Evolutionary conservation across 2,113 vertebrate species (phyloP).

Genomic region (Sigmodon hispidus): DNA sequence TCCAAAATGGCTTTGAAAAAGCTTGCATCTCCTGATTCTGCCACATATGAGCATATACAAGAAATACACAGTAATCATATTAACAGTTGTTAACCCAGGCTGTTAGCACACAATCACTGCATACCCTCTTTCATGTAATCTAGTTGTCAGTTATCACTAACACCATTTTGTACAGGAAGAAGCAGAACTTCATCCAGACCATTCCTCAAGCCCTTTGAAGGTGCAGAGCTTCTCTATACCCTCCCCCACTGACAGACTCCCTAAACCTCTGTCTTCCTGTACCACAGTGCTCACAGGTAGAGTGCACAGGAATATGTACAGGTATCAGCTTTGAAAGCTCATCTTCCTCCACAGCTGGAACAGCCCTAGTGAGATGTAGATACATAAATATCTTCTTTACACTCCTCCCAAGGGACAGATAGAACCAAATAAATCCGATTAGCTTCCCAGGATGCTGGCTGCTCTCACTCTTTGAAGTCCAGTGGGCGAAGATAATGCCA

Average conservation of each 20-base stretch:
- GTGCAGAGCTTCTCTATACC: rapidly evolving
- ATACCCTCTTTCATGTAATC: background rate
- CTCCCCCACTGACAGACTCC: no score
- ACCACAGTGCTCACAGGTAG: background rate
- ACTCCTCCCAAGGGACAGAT: constrained; percentile 64
- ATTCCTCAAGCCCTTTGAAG: background rate
- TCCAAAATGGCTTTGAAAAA: background rate
- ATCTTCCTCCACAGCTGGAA: constrained; percentile 54
- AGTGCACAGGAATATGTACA: background rate
- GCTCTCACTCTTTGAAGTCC: constrained; percentile 77
- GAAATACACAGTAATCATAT: background rate
- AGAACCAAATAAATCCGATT: constrained; percentile 80
- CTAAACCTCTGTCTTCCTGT: background rate
- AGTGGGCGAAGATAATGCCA: constrained; percentile 74
- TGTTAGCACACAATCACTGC: background rate
- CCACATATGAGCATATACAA: no score
- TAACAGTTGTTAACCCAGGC: background rate
- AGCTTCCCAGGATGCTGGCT: constrained; percentile 69
- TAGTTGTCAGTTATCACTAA: background rate
- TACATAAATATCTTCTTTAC: constrained; percentile 64
- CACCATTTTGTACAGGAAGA: constrained; percentile 1
- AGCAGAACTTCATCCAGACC: background rate
- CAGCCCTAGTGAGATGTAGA: constrained; percentile 59
- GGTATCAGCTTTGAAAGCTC: constrained; percentile 56
- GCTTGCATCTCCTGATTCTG: background rate